A percentile compares a stretch with the other conserved stretches of the same genome.
Conservation (phyloP, 1,140 invertebrate genomes). For the Hyposmocoma kahamanoa region DNA sequence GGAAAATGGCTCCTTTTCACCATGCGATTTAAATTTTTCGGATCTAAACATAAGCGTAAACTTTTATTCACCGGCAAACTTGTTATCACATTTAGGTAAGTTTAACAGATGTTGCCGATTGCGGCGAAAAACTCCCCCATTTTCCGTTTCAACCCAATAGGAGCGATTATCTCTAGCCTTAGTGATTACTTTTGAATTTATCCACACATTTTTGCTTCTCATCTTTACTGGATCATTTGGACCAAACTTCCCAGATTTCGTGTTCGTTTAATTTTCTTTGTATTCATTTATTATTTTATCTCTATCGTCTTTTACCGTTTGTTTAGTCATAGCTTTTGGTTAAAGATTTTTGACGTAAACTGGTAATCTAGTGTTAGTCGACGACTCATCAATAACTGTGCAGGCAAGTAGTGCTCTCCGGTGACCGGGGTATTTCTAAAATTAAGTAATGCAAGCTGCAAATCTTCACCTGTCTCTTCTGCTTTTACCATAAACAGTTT, state of each 20-base stretch:
- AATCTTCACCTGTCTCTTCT: constrained; percentile 22
- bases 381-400: constrained; percentile 19
- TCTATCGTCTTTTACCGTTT: constrained; percentile 1
- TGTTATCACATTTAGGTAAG: not conserved
- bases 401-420: constrained; percentile 15
- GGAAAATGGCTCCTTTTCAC: constrained; percentile 9
- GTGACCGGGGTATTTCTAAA: constrained; percentile 21
- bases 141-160: constrained; percentile 12
- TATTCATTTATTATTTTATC: constrained; percentile 3
- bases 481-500: constrained; percentile 28
- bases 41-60: constrained; percentile 8
- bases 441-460: constrained; percentile 28
- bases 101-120: constrained; percentile 6
- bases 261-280: constrained; percentile 13
- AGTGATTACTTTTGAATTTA: not conserved
- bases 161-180: constrained; percentile 4
- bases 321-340: constrained; percentile 1
- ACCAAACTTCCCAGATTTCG: not conserved
- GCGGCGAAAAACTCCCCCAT: constrained; percentile 8
- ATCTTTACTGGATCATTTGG: constrained; percentile 9
- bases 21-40: constrained; percentile 6
- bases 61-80: no score
- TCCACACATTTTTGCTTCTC: constrained; percentile 8
- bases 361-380: constrained; percentile 15
- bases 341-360: constrained; percentile 1